A percentile compares a stretch with the other conserved stretches of the same genome.
Evolutionary conservation across 1,140 invertebrate genomes (phyloP).

Genomic region (Calosoma granatense): DNA sequence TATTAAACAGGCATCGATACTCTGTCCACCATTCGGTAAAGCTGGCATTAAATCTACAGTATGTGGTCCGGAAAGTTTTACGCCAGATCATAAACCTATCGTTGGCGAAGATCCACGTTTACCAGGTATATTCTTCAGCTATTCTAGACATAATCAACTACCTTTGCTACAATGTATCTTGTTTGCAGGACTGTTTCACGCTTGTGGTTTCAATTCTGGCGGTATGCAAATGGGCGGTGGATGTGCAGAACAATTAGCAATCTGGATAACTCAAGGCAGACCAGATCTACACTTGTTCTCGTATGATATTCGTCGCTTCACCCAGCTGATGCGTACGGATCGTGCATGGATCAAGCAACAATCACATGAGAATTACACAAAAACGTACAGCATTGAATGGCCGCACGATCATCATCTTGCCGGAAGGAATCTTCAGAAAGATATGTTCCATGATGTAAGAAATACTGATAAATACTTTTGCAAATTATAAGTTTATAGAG

Average conservation of each 20-base stretch:
- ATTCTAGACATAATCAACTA: conserved; percentile 10
- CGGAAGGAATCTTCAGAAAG: conserved; percentile 58
- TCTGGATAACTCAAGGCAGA: conserved; percentile 72
- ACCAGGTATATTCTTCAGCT: conserved; percentile 37
- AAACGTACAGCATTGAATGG: conserved; percentile 77
- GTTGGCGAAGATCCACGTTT: conserved; percentile 55
- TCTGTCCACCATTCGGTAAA: conserved; percentile 60
- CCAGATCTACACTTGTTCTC: conserved; percentile 76
- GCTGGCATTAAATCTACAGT: conserved; percentile 77
- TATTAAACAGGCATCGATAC: conserved; percentile 56
- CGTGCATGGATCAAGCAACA: conserved; percentile 65
- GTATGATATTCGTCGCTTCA: conserved; percentile 74
- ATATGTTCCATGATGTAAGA: conserved; percentile 55
- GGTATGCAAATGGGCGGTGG: conserved; percentile 87
- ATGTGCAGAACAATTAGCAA: conserved; percentile 70
- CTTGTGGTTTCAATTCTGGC: conserved; percentile 78
- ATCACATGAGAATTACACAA: conserved; percentile 77
- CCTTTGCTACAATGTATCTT: not conserved
- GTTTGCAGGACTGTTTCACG: conserved; percentile 59
- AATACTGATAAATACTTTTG: conserved; percentile 12
- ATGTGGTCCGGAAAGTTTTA: conserved; percentile 79
- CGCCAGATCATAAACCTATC: conserved; percentile 82
- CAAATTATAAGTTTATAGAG: conserved; percentile 10
- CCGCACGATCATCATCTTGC: conserved; percentile 78
- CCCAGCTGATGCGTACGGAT: conserved; percentile 53